Conservation (phyloP, 2,113 vertebrate genomes). For the Chionis minor region DNA sequence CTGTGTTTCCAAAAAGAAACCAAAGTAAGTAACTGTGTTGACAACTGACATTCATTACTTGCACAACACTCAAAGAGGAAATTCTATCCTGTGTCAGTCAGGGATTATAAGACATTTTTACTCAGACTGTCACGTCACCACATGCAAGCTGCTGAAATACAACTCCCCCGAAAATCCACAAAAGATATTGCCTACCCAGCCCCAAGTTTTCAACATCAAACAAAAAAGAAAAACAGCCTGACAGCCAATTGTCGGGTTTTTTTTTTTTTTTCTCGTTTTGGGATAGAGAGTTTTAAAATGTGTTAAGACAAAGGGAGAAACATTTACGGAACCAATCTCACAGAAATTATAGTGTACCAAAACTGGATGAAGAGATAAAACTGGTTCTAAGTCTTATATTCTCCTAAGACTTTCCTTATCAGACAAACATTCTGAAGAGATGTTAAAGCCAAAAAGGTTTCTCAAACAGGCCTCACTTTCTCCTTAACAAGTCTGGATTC, state of each 20-base stretch:
- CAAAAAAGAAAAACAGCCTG: not conserved
- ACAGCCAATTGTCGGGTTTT: not conserved
- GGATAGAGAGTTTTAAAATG: not conserved
- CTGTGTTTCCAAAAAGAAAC: slow-evolving; percentile 71
- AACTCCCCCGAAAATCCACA: not conserved
- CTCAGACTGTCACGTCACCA: not conserved
- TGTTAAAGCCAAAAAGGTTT: not conserved
- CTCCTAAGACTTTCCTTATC: not conserved
- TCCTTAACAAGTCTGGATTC: not conserved
- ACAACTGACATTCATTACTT: not conserved
- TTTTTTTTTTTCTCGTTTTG: not conserved
- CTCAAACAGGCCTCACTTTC: not conserved
- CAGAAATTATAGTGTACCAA: not conserved
- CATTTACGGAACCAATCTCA: not conserved
- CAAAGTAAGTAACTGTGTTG: not conserved
- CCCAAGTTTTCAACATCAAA: not conserved
- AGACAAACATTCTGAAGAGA: not conserved
- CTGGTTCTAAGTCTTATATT: not conserved
- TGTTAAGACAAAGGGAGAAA: not conserved
- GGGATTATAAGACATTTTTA: not conserved
- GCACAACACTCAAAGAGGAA: not conserved
- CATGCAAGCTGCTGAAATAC: not conserved
- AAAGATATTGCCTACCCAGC: not conserved
- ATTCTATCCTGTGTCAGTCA: not conserved
- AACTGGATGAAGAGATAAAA: not conserved